These are phyloP conservation scores for Patagioenas fasciata DNA, from an alignment of 2,113 vertebrate species.

Conservation along the genomic window DNA sequence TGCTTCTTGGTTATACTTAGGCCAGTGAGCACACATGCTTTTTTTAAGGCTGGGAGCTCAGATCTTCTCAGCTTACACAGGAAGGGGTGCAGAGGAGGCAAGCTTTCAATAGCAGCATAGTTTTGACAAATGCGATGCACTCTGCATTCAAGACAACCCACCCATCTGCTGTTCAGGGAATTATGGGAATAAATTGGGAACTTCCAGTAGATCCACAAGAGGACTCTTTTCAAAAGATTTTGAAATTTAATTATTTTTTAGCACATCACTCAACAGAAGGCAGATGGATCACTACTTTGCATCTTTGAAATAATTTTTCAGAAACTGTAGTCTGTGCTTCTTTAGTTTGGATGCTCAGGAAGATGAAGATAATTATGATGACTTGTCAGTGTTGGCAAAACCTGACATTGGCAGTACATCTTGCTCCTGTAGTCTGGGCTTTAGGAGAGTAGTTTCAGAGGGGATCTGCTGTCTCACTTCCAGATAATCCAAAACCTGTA, in stretches of 20 bases:
- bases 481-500: neutral
- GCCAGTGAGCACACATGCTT: neutral
- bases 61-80: neutral
- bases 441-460: neutral
- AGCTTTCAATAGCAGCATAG: neutral
- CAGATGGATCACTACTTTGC: neutral
- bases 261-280: neutral
- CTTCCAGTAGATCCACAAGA: neutral
- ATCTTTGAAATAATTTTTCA: neutral
- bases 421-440: neutral
- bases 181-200: neutral
- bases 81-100: neutral
- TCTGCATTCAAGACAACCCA: neutral
- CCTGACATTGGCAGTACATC: neutral
- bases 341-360: neutral
- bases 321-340: neutral
- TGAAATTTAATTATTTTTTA: neutral
- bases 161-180: neutral
- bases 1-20: neutral
- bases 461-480: neutral
- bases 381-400: slow-evolving; percentile 2
- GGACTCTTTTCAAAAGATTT: neutral
- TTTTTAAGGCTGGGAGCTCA: neutral
- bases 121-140: neutral
- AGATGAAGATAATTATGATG: slow-evolving; percentile 14